Conservation (phyloP, 53 echinoderm and acorn worm species). For the Echinometra lucunter region DNA sequence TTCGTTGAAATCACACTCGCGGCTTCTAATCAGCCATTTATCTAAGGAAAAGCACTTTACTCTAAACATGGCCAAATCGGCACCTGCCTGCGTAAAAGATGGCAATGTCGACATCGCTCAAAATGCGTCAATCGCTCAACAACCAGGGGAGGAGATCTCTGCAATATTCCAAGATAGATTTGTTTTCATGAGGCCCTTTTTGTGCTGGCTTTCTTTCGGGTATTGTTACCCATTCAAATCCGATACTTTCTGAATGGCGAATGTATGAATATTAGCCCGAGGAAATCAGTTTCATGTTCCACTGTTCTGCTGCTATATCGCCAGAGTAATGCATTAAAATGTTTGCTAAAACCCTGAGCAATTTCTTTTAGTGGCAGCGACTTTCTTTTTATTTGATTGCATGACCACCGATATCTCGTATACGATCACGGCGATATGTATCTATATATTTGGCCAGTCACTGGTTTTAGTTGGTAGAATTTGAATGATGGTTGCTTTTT, state of each 20-base stretch:
- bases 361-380: not conserved
- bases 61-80: slow-evolving; percentile 52
- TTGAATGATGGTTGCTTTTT: not conserved
- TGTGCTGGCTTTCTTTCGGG: slow-evolving; percentile 20
- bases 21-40: slow-evolving; percentile 69
- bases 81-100: slow-evolving; percentile 39
- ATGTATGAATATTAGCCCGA: slow-evolving; percentile 63
- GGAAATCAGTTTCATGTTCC: slow-evolving; percentile 50
- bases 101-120: slow-evolving; percentile 47
- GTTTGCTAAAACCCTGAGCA: not conserved
- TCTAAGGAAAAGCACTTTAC: slow-evolving; percentile 65
- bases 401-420: not conserved
- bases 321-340: slow-evolving; percentile 39
- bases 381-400: not conserved
- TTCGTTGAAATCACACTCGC: slow-evolving; percentile 60
- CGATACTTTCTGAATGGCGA: slow-evolving; percentile 51
- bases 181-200: slow-evolving; percentile 30
- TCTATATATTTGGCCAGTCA: not conserved
- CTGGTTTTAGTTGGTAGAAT: not conserved
- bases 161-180: slow-evolving; percentile 51
- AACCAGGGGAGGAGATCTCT: slow-evolving; percentile 10
- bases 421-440: not conserved
- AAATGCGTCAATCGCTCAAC: slow-evolving; percentile 28
- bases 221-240: slow-evolving; percentile 49
- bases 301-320: not conserved